Conservation (phyloP, 2,113 vertebrate species). For the Callaeas wilsoni region DNA sequence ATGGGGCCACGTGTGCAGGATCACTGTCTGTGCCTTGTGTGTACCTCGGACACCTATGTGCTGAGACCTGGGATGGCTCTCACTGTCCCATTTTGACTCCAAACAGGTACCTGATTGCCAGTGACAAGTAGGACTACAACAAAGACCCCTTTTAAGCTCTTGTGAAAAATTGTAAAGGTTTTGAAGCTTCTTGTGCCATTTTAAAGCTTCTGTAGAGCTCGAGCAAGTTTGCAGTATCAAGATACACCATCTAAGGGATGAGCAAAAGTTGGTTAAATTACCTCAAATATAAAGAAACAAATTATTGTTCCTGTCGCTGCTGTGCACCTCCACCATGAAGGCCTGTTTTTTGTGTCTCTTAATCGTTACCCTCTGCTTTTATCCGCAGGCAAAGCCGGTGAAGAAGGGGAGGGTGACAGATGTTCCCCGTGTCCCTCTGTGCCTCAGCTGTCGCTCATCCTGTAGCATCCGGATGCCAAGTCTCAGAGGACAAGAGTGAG, state of each 20-base stretch:
- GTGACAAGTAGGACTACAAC: neutral
- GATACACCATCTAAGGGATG: neutral
- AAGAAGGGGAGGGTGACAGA: neutral
- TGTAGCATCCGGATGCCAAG: accelerated
- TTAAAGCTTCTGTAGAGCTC: neutral
- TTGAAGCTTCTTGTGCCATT: neutral
- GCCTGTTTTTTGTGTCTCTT: neutral
- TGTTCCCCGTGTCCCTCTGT: neutral
- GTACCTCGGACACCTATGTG: neutral
- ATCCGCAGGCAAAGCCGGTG: accelerated
- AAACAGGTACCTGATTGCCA: neutral
- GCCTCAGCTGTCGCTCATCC: neutral
- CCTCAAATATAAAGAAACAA: neutral
- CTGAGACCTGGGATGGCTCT: neutral
- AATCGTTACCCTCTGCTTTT: neutral
- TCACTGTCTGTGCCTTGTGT: accelerated
- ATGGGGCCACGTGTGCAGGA: accelerated
- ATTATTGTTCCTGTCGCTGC: neutral
- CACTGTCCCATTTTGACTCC: neutral
- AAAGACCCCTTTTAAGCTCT: neutral
- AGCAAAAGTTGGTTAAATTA: neutral
- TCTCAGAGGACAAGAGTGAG: neutral
- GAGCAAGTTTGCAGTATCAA: accelerated
- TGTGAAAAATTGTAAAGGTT: neutral
- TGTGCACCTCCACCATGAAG: neutral